A percentile compares a stretch with the other conserved stretches of the same genome.
phyloP scores from a whole-genome alignment of 2,888 invertebrate species.

The Clusia tigrina region DNA sequence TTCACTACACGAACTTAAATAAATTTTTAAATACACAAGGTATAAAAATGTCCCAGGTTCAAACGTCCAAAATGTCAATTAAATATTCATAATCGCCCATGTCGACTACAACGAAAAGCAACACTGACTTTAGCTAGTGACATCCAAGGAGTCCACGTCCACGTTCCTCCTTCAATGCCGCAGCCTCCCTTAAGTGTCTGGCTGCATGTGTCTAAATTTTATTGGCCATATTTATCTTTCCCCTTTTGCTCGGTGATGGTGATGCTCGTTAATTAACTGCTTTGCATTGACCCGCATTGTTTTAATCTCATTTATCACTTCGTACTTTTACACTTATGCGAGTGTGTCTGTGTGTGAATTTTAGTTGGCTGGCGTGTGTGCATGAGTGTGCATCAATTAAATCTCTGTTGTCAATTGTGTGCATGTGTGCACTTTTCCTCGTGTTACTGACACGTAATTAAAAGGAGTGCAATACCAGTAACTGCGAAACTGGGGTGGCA shows the following conservation, averaged over 20 bases:
- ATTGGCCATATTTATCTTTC: not conserved
- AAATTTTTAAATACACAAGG: too few relatives aligned
- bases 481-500: too few relatives aligned
- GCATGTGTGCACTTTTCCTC: too few relatives aligned
- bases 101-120: not conserved
- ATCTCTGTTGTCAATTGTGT: not conserved
- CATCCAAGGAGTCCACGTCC: not conserved
- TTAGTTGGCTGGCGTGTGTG: too few relatives aligned
- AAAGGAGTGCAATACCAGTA: too few relatives aligned
- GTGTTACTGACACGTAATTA: too few relatives aligned
- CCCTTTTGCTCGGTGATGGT: not conserved
- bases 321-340: not conserved
- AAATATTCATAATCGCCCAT: not conserved
- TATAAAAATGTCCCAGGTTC: too few relatives aligned
- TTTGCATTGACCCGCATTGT: slow-evolving; percentile 13
- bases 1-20: too few relatives aligned
- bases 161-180: not conserved
- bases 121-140: not conserved
- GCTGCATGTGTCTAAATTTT: slow-evolving; percentile 4
- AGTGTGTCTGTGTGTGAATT: not conserved
- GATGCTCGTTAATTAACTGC: slow-evolving; percentile 6
- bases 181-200: not conserved
- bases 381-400: not conserved
- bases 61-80: too few relatives aligned
- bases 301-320: slow-evolving; percentile 1